Base-by-base conservation (phyloP, 2,113 vertebrate species). In the Cryptotis parvus region DNA sequence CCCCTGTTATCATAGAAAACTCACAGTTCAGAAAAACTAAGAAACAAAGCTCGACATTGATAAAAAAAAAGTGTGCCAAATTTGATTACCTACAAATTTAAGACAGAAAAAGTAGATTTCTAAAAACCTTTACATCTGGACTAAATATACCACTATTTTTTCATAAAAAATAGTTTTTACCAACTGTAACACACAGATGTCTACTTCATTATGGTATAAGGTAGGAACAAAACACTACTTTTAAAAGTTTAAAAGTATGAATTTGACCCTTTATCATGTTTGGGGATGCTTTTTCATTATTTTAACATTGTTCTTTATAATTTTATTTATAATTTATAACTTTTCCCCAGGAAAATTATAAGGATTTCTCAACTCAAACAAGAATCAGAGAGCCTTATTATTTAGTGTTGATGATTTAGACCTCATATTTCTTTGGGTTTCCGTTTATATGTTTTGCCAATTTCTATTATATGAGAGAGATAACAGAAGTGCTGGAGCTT, bases 201-300 rank as follows among this genome's bases (percentile, higher is more conserved):
- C 39, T 8, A 77, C 86, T 92, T 94, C 94, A 35, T 83, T 61
- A 76, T 9, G 26, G 37, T 45, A 39, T 41, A 70, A 80, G 16
- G 73, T 39, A 87, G 58, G 69, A 58, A 24, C 31, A 24, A 70
- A 92, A 70, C 33, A 41, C 33, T 33, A 45, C 8, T 20, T 37
- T 35, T 69, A 70, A 79, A 52, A 72, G 6, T 77, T 83, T 76
- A 65, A 83, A 87, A 85, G 52, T 35, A 76, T 93, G 43, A 83
- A 88, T 80, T 92, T 74, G 29, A 86, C 35, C 75, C 78, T 66
- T 69, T 37, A 80, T 66, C n/a, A 61, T 39, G 27, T n/a, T 95
- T 65, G 72, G 39, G 39, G 74, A 63, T 87, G 14, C 87, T 89
- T 95, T 92, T 78, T 86, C 49, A 41, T 55, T 94, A 78, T 93